These are phyloP conservation scores for Hylaeus volcanicus DNA, from an alignment of 1,140 invertebrate species.

Conservation along the genomic window DNA sequence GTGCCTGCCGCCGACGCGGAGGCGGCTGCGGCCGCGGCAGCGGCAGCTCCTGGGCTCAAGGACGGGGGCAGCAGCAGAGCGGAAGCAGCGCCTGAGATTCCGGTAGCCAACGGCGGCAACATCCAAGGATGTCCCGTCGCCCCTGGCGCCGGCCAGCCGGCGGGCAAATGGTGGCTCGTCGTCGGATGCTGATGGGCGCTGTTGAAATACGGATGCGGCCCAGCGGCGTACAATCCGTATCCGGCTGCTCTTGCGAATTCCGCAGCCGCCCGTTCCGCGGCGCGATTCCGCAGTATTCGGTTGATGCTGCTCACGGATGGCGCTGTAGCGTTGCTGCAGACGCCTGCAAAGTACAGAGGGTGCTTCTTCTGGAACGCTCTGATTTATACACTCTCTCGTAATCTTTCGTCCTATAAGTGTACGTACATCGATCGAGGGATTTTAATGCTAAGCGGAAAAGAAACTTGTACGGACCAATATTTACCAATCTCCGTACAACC, in stretches of 20 bases:
- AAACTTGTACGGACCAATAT: too few species aligned
- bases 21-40: constrained; percentile 77
- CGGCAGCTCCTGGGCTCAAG: constrained; percentile 74
- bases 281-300: constrained; percentile 93
- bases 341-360: constrained; percentile 81
- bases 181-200: constrained; percentile 70
- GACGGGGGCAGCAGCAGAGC: constrained; percentile 79
- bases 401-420: too few species aligned
- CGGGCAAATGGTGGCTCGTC: constrained; percentile 79
- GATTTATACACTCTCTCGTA: too few species aligned
- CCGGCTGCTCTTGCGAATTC: constrained; percentile 95
- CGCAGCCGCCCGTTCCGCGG: constrained; percentile 94
- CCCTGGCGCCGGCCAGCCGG: constrained; percentile 76
- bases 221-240: constrained; percentile 89
- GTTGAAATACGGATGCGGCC: constrained; percentile 84
- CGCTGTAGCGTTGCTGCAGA: constrained; percentile 94
- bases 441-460: too few species aligned
- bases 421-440: too few species aligned
- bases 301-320: constrained; percentile 97
- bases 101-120: constrained; percentile 77
- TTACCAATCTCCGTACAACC: too few species aligned
- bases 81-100: constrained; percentile 78
- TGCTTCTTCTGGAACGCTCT: constrained; percentile 13
- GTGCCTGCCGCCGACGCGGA: constrained; percentile 79
- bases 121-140: constrained; percentile 78